Base-by-base conservation (phyloP, 2,113 vertebrate species). In the Eclectus roratus region DNA sequence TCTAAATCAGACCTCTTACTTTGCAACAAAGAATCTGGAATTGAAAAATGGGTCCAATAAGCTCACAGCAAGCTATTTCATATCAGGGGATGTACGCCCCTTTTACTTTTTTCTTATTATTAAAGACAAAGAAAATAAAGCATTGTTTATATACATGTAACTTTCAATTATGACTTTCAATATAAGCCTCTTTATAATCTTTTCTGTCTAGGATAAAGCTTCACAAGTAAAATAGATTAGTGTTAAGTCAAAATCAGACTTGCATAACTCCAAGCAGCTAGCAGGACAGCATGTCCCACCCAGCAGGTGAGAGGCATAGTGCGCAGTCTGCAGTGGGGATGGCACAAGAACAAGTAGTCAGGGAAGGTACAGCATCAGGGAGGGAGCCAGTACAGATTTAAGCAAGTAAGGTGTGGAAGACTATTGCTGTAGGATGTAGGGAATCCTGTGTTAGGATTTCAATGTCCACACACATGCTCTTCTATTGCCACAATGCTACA, bases 371-470 rank as follows among this genome's bases (percentile, higher is more conserved):
- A 20, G 18, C 14, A 83, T 5, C 28, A 25, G 0, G 1, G 7
- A 63, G 16, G 28, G 9, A 69, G 20, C 25, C 3, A n/a, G 29
- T 19, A 41, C 10, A 0, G 0, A 20, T 3, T 0, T 3, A 13
- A 35, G 8, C 6, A 35, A 50, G 24, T 63, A 41, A 60, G 14
- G 17, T 12, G 11, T 14, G 33, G 4, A 80, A 44, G 16, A 23
- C 31, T 39, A 17, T 0, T 61, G 27, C 50, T 43, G 27, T 25
- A 41, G 9, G 7, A 70, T 58, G 17, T 1, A 24, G 20, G 24
- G n/a, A 90, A 91, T 44, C 33, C 35, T 37, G 7, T 7, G 13
- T 11, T 12, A 39, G n/a, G 53, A 77, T 83, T 88, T 86, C 35
- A 10, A 27, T 5, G 29, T 12, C n/a, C n/a, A 63, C 12, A 20